phyloP scores from a whole-genome alignment of 2,888 invertebrate species.

The Ophraella communa region DNA sequence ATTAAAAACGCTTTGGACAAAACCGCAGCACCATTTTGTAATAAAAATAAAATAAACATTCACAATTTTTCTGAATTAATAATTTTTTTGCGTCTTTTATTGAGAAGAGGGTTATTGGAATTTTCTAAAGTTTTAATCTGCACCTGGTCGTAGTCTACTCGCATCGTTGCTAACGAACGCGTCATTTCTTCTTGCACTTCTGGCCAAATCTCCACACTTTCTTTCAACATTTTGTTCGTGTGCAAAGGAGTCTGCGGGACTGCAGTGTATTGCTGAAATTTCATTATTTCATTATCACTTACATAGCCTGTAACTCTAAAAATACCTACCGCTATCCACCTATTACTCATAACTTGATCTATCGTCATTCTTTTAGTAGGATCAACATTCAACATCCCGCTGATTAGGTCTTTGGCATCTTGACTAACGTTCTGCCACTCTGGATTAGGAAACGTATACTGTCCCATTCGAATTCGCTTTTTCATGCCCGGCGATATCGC shows the following conservation, averaged over 20 bases:
- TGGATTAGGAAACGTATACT: constrained; percentile 96
- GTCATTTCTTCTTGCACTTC: constrained; percentile 99
- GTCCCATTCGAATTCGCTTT: constrained; percentile 91
- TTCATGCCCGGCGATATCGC: constrained; percentile 99
- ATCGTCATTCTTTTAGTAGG: constrained; percentile 89
- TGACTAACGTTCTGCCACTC: constrained; percentile 95
- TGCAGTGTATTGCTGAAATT: constrained; percentile 69
- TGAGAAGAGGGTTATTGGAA: constrained; percentile 90
- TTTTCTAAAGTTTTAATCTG: constrained; percentile 92
- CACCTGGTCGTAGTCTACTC: constrained; percentile 96
- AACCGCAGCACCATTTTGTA: not conserved
- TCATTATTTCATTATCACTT: not conserved
- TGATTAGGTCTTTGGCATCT: constrained; percentile 95
- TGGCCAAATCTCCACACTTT: constrained; percentile 93
- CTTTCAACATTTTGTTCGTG: constrained; percentile 86
- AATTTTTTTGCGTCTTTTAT: constrained; percentile 75
- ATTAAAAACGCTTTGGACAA: constrained; percentile 11
- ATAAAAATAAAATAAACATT: constrained; percentile 10
- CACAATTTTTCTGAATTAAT: constrained; percentile 13
- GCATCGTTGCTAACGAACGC: constrained; percentile 95
- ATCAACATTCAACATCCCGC: constrained; percentile 92
- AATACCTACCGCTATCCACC: constrained; percentile 87
- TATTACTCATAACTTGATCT: constrained; percentile 86
- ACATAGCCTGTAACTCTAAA: too few relatives aligned
- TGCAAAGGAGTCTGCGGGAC: constrained; percentile 96